phyloP scores from a whole-genome alignment of 2,113 vertebrate species.

The Caracal caracal region DNA sequence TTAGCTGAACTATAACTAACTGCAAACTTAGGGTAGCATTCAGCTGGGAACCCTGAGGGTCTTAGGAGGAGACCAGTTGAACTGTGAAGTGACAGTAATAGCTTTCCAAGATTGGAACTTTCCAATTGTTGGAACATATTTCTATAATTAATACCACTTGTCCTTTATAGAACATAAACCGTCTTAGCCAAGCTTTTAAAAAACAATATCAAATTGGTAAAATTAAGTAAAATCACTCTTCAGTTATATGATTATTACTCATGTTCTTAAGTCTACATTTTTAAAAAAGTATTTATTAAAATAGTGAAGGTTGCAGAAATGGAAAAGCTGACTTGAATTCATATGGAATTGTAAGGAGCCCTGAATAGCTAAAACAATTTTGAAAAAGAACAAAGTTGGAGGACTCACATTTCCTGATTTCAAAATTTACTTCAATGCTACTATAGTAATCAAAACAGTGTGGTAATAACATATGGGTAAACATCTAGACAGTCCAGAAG shows the following conservation, averaged over 20 bases:
- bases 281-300: not conserved
- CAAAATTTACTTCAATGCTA: not conserved
- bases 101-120: not conserved
- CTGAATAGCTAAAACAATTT: not conserved
- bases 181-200: constrained; percentile 20
- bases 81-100: not conserved
- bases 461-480: not conserved
- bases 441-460: not conserved
- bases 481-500: not conserved
- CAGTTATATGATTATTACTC: not conserved
- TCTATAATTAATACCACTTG: constrained; percentile 32
- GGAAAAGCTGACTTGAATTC: not conserved
- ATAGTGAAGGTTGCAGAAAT: not conserved
- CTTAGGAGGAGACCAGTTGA: not conserved
- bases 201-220: constrained; percentile 3
- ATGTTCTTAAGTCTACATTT: constrained; percentile 19
- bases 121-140: not conserved
- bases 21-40: not conserved
- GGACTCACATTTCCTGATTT: constrained; percentile 3
- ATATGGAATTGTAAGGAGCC: not conserved
- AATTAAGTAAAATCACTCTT: not conserved
- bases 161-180: not conserved
- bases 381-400: constrained; percentile 22
- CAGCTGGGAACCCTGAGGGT: not conserved
- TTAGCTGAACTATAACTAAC: not conserved